Base-by-base conservation (phyloP, 2,113 vertebrate species). In the Gymnarchus niloticus region DNA sequence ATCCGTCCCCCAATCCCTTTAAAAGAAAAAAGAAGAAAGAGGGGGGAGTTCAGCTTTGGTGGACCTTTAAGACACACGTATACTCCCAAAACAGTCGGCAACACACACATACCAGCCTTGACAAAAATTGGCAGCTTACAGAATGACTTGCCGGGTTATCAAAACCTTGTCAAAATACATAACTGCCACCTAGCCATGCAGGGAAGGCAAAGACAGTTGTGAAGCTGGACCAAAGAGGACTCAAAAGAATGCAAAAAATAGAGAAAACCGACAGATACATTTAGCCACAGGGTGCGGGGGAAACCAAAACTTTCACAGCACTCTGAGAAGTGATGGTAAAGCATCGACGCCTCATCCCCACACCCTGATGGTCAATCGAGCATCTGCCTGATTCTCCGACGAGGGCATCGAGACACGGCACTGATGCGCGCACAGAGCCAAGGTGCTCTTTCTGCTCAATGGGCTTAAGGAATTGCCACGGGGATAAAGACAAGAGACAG, bases 361-460 rank as follows among this genome's bases (percentile, higher is more conserved):
- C 59, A 83, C 80, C 73, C 85, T 85, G 87, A 77, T 84, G 56
- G 76, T 46, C 84, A 56, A 46, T 41, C 88, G 56, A 80, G 2
- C 44, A 25, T 28, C 48, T 28, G 51, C 85, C 33, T 49, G 69
- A 61, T 56, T 76, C 88, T 87, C 86, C 89, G 90, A 92, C 91
- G 88, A 89, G 89, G 88, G 88, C 90, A 90, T 92, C 89, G 87
- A 86, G 81, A 82, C 84, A 8, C 84, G 88, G 83, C 87, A n/a
- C 80, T 84, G 85, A 46, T 85, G 37, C 83, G 3, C 52, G 33
- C 76, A 25, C 25, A 84, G n/a, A 46, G 33, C 85, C 93, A 94
- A 95, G 94, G 94, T 94, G 94, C 92, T 95, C 94, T 94, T 94
- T 93, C 94, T 93, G 94, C 93, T 95, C 92, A 93, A 90, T 56